These are phyloP conservation scores for Hoplodrina blanda DNA, from an alignment of 2,888 invertebrate genomes.

Conservation along the genomic window DNA sequence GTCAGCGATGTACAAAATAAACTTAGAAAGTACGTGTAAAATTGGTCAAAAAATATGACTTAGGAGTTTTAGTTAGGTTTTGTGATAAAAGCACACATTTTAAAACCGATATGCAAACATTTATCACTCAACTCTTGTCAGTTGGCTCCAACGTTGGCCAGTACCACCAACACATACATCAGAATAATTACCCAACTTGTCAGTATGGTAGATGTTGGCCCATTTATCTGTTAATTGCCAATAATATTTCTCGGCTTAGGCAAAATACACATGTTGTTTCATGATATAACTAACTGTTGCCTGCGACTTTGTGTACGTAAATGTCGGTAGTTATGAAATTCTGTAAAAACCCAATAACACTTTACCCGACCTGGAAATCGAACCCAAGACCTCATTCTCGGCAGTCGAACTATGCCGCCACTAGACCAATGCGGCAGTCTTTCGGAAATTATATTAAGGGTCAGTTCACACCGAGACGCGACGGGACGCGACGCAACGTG, in stretches of 20 bases:
- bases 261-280: constrained; percentile 4
- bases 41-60: too few relatives aligned
- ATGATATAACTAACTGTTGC: neutral
- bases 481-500: too few relatives aligned
- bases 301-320: neutral
- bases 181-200: constrained; percentile 42
- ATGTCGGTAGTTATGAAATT: neutral
- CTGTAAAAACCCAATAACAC: too few relatives aligned
- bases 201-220: constrained; percentile 31
- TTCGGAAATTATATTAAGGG: too few relatives aligned
- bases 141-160: constrained; percentile 32
- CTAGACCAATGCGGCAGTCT: too few relatives aligned
- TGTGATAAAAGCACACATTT: neutral
- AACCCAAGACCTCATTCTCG: too few relatives aligned
- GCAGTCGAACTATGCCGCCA: too few relatives aligned
- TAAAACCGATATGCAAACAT: constrained; percentile 3
- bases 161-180: constrained; percentile 29
- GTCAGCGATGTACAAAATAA: too few relatives aligned
- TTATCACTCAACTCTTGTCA: constrained; percentile 9
- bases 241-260: constrained; percentile 29
- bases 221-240: constrained; percentile 39
- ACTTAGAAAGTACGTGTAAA: too few relatives aligned
- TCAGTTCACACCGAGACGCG: too few relatives aligned
- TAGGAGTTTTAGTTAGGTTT: too few relatives aligned
- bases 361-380: too few relatives aligned